These are phyloP conservation scores for Urocitellus parryii DNA, from an alignment of 2,113 vertebrate species.

Conservation along the genomic window DNA sequence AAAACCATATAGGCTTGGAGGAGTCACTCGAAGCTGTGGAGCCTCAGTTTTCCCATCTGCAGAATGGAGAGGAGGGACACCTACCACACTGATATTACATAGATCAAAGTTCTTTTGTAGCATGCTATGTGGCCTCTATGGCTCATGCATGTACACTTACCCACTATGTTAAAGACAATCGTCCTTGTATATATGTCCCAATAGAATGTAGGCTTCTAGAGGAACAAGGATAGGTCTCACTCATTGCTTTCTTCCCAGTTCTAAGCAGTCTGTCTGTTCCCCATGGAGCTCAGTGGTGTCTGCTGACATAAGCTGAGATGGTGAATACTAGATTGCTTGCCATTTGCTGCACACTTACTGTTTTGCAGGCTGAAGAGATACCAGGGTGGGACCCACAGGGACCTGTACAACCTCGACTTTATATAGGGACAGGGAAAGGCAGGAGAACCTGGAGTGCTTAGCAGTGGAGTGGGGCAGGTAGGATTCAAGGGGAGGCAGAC, in stretches of 20 bases:
- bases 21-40: accelerated
- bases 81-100: too few species aligned
- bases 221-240: not conserved
- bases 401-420: not conserved
- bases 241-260: not conserved
- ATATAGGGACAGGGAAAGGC: not conserved
- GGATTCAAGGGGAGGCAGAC: not conserved
- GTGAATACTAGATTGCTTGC: not conserved
- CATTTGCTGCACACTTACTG: not conserved
- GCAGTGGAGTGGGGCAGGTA: not conserved
- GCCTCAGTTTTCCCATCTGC: not conserved
- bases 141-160: too few species aligned
- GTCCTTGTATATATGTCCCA: too few species aligned
- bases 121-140: accelerated
- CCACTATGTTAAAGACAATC: accelerated
- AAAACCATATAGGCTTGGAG: not conserved
- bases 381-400: accelerated
- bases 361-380: not conserved
- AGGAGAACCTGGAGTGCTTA: not conserved
- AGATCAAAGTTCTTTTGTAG: accelerated
- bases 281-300: accelerated
- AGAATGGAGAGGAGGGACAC: not conserved
- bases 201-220: not conserved
- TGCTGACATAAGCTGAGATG: not conserved
- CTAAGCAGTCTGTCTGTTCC: not conserved